phyloP scores from a whole-genome alignment of 2,797 vertebrate genomes.

The Epinephelus awoara region DNA sequence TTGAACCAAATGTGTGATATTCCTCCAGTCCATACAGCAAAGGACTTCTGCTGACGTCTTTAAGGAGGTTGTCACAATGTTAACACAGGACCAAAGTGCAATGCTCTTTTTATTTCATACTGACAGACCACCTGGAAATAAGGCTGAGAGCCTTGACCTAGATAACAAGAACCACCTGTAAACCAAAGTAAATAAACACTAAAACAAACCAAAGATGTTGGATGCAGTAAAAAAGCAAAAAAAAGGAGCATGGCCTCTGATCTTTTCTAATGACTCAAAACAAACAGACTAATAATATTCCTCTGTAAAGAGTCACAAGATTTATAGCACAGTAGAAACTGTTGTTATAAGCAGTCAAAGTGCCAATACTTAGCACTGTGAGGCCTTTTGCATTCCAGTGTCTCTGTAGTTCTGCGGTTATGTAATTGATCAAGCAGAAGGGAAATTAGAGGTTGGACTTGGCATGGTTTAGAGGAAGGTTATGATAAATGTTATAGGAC shows the following conservation, averaged over 20 bases:
- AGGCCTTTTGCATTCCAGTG: conserved; percentile 19
- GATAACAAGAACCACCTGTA: conserved; percentile 35
- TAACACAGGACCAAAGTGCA: background rate
- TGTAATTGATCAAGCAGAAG: conserved; percentile 33
- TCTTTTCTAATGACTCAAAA: conserved; percentile 11
- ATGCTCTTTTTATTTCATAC: background rate
- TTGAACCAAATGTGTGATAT: background rate
- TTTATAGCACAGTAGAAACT: conserved; percentile 12
- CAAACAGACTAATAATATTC: conserved; percentile 8
- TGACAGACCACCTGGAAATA: conserved; percentile 16
- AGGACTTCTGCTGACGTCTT: background rate
- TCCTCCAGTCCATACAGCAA: background rate
- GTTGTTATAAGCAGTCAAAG: background rate
- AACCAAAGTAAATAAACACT: background rate
- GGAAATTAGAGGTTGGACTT: conserved; percentile 19
- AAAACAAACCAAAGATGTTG: conserved; percentile 1
- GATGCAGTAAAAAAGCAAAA: background rate
- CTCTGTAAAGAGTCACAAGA: background rate
- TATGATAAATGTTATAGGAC: conserved; percentile 53
- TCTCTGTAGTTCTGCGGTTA: conserved; percentile 24
- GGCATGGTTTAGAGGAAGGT: background rate
- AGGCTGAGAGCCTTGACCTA: background rate
- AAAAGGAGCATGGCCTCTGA: background rate
- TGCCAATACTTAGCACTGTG: background rate
- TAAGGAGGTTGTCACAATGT: background rate